Evolutionary conservation across 2,113 vertebrate genomes (phyloP).

Genomic region (Platanista minor): DNA sequence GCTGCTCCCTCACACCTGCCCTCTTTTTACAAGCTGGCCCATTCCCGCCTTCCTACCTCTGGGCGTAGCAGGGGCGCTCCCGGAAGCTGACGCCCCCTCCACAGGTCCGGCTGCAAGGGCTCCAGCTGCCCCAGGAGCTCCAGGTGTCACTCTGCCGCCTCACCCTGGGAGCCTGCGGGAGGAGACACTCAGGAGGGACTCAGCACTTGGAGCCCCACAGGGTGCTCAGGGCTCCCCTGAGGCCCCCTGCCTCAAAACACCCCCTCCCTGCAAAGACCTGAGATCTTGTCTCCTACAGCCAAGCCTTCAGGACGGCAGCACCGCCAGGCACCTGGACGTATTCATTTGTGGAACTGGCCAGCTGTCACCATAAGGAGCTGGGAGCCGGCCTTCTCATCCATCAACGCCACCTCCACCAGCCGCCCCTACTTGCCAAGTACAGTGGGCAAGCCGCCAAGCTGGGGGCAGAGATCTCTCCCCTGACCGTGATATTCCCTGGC

Average conservation of each 20-base stretch:
- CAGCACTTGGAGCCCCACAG: not conserved
- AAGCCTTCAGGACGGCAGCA: not conserved
- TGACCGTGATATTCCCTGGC: not conserved
- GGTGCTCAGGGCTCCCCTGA: not conserved
- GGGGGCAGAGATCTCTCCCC: not conserved
- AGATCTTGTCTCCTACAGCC: no score
- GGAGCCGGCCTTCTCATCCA: not conserved
- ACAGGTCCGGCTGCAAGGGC: slow-evolving; percentile 92
- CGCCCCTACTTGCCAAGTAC: not conserved
- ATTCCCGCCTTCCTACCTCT: slow-evolving; percentile 80
- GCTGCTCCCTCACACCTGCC: fast-evolving
- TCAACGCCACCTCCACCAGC: not conserved
- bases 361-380: not conserved
- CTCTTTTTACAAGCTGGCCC: not conserved
- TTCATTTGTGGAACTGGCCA: not conserved
- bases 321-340: not conserved
- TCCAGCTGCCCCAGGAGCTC: slow-evolving; percentile 90
- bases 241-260: not conserved
- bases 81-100: slow-evolving; percentile 88
- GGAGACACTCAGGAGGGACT: not conserved
- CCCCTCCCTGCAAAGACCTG: not conserved
- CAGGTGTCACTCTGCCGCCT: slow-evolving; percentile 84
- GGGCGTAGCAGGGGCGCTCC: slow-evolving; percentile 87
- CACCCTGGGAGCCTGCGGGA: slow-evolving; percentile 59
- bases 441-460: not conserved